Percentiles rank a stretch among this genome's conserved stretches.
These are phyloP conservation scores for Sinocyclocheilus maitianheensis DNA, from an alignment of 2,113 vertebrate genomes.

Conservation along the genomic window DNA sequence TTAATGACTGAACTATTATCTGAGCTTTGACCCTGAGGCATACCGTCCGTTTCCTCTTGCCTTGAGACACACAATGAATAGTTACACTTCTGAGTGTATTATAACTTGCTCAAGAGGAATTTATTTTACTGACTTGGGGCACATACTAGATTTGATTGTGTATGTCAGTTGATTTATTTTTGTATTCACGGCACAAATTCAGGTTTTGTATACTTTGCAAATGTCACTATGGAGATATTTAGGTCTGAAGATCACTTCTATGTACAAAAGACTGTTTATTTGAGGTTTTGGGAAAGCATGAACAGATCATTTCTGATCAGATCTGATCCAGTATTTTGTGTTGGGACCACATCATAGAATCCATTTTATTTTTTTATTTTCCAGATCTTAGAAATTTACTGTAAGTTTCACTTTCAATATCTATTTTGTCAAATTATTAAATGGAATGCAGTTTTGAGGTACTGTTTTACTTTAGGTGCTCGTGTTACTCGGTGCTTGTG, in stretches of 20 bases:
- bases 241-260: neutral
- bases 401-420: neutral
- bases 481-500: neutral
- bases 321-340: neutral
- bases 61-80: slow-evolving; percentile 60
- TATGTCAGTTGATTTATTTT: slow-evolving; percentile 26
- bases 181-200: neutral
- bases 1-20: neutral
- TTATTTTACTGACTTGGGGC: neutral
- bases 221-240: neutral
- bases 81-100: slow-evolving; percentile 10
- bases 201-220: slow-evolving; percentile 9
- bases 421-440: neutral
- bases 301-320: neutral
- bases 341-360: slow-evolving; percentile 4
- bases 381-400: neutral
- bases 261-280: neutral
- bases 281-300: neutral
- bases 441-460: neutral
- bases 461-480: neutral
- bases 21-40: neutral
- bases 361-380: neutral
- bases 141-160: neutral
- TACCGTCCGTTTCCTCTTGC: slow-evolving; percentile 37
- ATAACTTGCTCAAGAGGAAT: neutral